Evolutionary conservation across 2,113 vertebrate genomes (phyloP), one percentile per base, ranked within the genome.

Genomic region (Eudyptes chrysolophus): DNA sequence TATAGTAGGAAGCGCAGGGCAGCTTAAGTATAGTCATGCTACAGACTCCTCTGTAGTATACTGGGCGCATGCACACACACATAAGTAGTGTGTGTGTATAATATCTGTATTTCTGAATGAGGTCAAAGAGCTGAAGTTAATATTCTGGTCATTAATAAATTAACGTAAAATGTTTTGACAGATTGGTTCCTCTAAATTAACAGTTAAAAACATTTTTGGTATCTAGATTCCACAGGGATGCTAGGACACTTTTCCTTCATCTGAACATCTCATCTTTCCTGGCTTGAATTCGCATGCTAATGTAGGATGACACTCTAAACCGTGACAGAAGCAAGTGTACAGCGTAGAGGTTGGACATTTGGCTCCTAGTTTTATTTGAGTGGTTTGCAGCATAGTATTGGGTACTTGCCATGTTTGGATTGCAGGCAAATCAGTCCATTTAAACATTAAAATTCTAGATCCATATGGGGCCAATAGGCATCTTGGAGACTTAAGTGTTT

Each of bases 381-480:
- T 69, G 44, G 21, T 85, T 88, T 93, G 75, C 54, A 88, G 79
- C 38, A 10, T 46, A 34, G 13, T 22, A 21, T 36, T 72, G 74
- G 55, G 65, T 82, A 49, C 36, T 79, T 92, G 81, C 80, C 36
- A 21, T 61, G 66, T 66, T 86, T 52, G 62, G 40, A 80, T 76
- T 80, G 88, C 46, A 70, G 46, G 51, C 57, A 80, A 16, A 60
- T 51, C 22, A 5, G 7, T 48, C 17, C 51, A 42, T 90, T 85
- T 32, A 90, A 84, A 78, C 25, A 18, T 72, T 48, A 61, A 78
- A 51, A 66, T 77, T 80, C 10, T 25, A 34, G 22, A 57, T 64
- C 34, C 0, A 0, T 29, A 4, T 22, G 60, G 54, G n/a, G 20
- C 32, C 60, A 58, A 0, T 5, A 32, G 12, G 29, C 40, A 55